Conservation (phyloP, 2,888 invertebrate genomes). For the Orthosia gothica region DNA sequence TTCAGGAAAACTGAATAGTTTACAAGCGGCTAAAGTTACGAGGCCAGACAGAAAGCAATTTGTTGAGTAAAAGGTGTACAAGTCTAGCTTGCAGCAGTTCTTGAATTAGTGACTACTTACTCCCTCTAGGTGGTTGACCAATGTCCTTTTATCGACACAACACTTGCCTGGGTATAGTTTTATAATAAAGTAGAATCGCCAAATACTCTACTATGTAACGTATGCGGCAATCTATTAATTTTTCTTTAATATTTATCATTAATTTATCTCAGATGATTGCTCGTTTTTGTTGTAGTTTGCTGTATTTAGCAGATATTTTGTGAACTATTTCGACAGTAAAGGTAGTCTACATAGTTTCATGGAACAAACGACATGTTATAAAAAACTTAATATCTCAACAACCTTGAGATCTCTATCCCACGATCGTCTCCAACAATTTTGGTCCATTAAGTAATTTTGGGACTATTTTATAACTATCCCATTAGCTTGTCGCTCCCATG, state of each 20-base stretch:
- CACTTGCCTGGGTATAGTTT: background rate
- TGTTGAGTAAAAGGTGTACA: conserved; percentile 11
- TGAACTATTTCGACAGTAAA: background rate
- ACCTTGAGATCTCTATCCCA: background rate
- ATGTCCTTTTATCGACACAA: background rate
- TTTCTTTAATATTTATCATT: too few species aligned
- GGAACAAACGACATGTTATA: background rate
- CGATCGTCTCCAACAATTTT: conserved; percentile 14
- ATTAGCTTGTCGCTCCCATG: conserved; percentile 31
- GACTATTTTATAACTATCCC: conserved; percentile 34
- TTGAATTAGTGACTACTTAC: conserved; percentile 36
- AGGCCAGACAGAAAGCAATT: conserved; percentile 34
- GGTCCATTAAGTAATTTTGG: conserved; percentile 36
- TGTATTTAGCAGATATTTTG: background rate
- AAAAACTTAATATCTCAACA: conserved; percentile 1
- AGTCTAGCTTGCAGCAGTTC: background rate
- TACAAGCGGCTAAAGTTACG: conserved; percentile 30
- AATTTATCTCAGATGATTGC: background rate
- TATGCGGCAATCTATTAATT: background rate
- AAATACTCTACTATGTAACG: background rate
- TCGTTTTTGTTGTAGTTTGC: background rate
- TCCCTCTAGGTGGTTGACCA: background rate
- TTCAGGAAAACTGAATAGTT: conserved; percentile 38
- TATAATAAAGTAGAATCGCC: background rate
- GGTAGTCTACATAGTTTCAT: background rate